A percentile compares a stretch with the other conserved stretches of the same genome.
Evolutionary conservation across 2,797 vertebrate genomes (phyloP).

Genomic region (Liparis tanakae): DNA sequence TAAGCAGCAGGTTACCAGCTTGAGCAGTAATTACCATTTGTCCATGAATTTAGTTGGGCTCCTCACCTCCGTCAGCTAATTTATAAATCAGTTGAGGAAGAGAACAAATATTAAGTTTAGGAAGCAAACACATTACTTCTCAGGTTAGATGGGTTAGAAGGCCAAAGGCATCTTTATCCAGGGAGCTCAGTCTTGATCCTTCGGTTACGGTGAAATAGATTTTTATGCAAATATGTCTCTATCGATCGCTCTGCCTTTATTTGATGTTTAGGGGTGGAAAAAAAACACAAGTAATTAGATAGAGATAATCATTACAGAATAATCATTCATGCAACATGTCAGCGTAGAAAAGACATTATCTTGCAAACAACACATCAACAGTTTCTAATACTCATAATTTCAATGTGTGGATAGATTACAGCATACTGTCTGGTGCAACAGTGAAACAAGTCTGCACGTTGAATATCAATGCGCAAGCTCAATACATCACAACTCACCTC

Average conservation of each 20-base stretch:
- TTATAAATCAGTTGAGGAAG: conserved; percentile 48
- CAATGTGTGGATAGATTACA: conserved; percentile 8
- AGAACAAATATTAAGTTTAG: conserved; percentile 70
- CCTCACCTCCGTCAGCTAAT: conserved; percentile 50
- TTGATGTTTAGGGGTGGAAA: conserved; percentile 71
- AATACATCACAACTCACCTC: too few species aligned
- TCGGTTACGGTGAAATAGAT: conserved; percentile 80
- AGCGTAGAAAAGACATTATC: conserved; percentile 33
- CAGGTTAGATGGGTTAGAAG: conserved; percentile 68
- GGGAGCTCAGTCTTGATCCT: conserved; percentile 74
- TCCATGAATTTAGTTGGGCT: conserved; percentile 40
- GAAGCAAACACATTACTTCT: conserved; percentile 69
- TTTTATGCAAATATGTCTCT: conserved; percentile 84
- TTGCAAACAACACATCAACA: conserved; percentile 9
- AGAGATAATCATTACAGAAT: conserved; percentile 80
- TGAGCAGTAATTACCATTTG: conserved; percentile 66
- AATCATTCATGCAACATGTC: conserved; percentile 67
- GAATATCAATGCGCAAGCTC: too few species aligned
- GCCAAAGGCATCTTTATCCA: conserved; percentile 74
- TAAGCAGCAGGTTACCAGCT: conserved; percentile 41
- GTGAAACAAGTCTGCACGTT: too few species aligned
- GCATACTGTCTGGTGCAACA: background rate
- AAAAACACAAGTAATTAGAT: conserved; percentile 80
- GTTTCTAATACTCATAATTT: conserved; percentile 13
- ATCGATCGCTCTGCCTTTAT: conserved; percentile 78